Percentiles rank a stretch among this genome's conserved stretches.
Evolutionary conservation across 2,113 vertebrate genomes (phyloP).

Genomic region (Paramormyrops kingsleyae): DNA sequence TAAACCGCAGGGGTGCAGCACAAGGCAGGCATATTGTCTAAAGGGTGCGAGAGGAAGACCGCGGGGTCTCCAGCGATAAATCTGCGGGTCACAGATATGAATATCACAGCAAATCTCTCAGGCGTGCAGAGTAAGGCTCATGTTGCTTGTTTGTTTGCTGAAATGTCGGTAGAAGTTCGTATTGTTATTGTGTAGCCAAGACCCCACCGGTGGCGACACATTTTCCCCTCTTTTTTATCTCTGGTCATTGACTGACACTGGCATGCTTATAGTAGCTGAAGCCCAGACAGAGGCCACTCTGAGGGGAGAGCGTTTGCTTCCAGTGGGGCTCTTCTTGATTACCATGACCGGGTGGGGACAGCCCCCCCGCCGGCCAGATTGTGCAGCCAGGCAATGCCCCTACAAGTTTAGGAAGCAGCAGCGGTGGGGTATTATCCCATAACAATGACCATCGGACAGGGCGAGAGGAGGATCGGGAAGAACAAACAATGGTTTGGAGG

Average conservation of each 20-base stretch:
- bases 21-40: background rate
- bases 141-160: background rate
- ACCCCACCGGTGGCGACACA: background rate
- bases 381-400: constrained; percentile 32
- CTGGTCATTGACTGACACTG: constrained; percentile 52
- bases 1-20: background rate
- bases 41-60: background rate
- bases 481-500: constrained; percentile 47
- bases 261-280: constrained; percentile 44
- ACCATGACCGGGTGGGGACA: constrained; percentile 45
- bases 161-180: background rate
- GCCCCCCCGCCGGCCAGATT: constrained; percentile 35
- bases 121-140: background rate
- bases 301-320: constrained; percentile 15
- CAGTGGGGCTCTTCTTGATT: constrained; percentile 38
- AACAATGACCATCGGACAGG: constrained; percentile 56
- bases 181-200: background rate
- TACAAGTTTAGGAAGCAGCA: constrained; percentile 54
- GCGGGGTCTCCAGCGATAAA: background rate
- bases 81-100: background rate
- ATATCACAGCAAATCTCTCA: background rate
- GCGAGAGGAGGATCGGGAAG: constrained; percentile 28
- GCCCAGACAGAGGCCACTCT: constrained; percentile 42
- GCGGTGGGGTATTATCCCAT: constrained; percentile 49
- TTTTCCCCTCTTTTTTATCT: background rate